Evolutionary conservation across 30 jellyfish, hydroid and myxozoan species (phyloP).

Genomic region (Catostylus mosaicus): DNA sequence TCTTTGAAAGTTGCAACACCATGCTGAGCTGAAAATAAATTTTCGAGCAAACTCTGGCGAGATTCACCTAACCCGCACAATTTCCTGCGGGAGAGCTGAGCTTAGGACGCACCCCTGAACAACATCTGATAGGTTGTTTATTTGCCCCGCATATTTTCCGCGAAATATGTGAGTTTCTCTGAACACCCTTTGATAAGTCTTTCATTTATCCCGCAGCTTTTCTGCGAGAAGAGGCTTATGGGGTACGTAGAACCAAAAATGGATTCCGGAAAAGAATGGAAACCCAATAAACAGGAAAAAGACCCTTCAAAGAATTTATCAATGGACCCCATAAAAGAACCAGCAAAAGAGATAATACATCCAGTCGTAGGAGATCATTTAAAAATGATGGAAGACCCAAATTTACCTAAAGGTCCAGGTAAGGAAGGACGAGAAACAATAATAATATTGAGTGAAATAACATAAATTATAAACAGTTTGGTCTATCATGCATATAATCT

Average conservation of each 20-base stretch:
- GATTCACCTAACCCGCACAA: neutral
- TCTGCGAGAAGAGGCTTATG: conserved; percentile 47
- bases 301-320: neutral
- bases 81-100: neutral
- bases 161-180: too few relatives aligned
- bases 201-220: conserved; percentile 40
- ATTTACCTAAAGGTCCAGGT: conserved; percentile 60
- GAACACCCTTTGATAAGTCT: neutral
- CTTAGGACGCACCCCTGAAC: neutral
- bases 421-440: neutral
- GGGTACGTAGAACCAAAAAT: conserved; percentile 46
- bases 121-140: neutral
- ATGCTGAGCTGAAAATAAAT: conserved; percentile 11
- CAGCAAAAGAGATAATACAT: conserved; percentile 13
- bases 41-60: neutral
- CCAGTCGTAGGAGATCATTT: conserved; percentile 64
- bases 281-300: conserved; percentile 31
- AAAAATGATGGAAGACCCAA: conserved; percentile 38
- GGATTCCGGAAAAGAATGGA: conserved; percentile 67
- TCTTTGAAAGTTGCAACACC: conserved; percentile 1
- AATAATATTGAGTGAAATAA: too few relatives aligned
- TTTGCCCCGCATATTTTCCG: conserved; percentile 52
- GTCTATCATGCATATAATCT: too few relatives aligned
- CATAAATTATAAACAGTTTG: too few relatives aligned
- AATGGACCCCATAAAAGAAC: neutral